Evolutionary conservation across 92 coral and sea anemone species (phyloP).

Genomic region (Heliopora coerulea): DNA sequence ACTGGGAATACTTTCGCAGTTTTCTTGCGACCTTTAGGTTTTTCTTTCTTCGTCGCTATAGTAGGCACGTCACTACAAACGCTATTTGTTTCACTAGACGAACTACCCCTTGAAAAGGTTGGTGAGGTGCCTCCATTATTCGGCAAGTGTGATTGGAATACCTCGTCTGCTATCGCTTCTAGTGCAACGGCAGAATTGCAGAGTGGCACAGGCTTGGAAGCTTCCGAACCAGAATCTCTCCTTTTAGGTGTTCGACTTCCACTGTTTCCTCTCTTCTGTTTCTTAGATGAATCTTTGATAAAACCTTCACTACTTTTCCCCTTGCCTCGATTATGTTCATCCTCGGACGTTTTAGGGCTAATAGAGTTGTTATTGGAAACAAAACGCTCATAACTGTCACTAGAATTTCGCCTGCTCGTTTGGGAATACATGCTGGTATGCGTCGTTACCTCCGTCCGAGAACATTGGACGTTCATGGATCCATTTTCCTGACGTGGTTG

Average conservation of each 20-base stretch:
- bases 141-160: constrained; percentile 16
- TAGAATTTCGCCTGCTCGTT: constrained; percentile 26
- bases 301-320: constrained; percentile 15
- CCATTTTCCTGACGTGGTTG: constrained; percentile 9
- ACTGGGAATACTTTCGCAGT: constrained; percentile 30
- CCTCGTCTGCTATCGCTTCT: constrained; percentile 6
- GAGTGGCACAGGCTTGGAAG: constrained; percentile 1
- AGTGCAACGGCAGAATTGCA: not conserved
- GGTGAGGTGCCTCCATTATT: constrained; percentile 9
- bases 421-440: not conserved
- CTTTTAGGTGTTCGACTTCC: constrained; percentile 16
- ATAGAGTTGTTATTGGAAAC: constrained; percentile 36
- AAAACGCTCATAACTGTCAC: constrained; percentile 27
- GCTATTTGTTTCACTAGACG: constrained; percentile 30
- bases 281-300: constrained; percentile 33
- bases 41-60: constrained; percentile 48
- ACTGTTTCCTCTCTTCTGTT: constrained; percentile 36
- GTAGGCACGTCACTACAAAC: constrained; percentile 46
- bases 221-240: constrained; percentile 20
- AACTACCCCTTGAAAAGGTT: constrained; percentile 21
- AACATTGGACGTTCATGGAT: constrained; percentile 3
- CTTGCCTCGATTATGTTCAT: constrained; percentile 9
- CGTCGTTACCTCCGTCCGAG: constrained; percentile 15
- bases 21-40: constrained; percentile 43
- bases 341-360: constrained; percentile 2